Base-by-base conservation (phyloP, 2,888 invertebrate species). In the Megalurothrips usitatus region DNA sequence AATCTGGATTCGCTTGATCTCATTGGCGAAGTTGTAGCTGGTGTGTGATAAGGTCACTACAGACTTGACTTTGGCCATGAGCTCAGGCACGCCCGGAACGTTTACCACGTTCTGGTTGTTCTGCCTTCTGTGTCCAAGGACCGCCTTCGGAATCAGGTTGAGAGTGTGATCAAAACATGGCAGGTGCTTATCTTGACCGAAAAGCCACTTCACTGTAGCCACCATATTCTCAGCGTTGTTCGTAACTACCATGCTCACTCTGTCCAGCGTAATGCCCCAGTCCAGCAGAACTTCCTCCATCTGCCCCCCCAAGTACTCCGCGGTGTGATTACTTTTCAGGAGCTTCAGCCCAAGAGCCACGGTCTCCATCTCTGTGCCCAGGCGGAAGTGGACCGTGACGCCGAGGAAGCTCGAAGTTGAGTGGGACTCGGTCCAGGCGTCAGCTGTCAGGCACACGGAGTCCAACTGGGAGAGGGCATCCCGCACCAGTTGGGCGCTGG, bases 161-260 rank as follows among this genome's bases (percentile, higher is more conserved):
- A 87, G 82, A 10, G 85, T 85, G 81, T 86, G 86, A 9, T 86
- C 86, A 84, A 86, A 86, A 82, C 86, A 86, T 68, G 85, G 84
- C 17, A 86, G 84, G 82, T 86, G 85, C 82, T 82, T 84, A 83
- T 81, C 82, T 81, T 84, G 84, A 11, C 85, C 85, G 83, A 85
- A 86, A n/a, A 84, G 84, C 26, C 85, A 80, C 68, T 85, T 84
- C 14, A 85, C 84, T 80, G 85, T 86, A 81, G 85, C 86, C 11
- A 84, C 82, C 84, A 84, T 85, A 83, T 84, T 84, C 19, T 84
- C 83, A 79, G 80, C 83, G 82, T 84, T 84, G 81, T 83, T 83
- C 68, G 83, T 84, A 48, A 84, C 83, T 79, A 85, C 83, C 78
- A 84, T 83, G 43, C 82, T 80, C 49, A 86, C 84, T 82, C 85